Conservation (phyloP, 2,797 vertebrate genomes). For the Cuniculus paca region DNA sequence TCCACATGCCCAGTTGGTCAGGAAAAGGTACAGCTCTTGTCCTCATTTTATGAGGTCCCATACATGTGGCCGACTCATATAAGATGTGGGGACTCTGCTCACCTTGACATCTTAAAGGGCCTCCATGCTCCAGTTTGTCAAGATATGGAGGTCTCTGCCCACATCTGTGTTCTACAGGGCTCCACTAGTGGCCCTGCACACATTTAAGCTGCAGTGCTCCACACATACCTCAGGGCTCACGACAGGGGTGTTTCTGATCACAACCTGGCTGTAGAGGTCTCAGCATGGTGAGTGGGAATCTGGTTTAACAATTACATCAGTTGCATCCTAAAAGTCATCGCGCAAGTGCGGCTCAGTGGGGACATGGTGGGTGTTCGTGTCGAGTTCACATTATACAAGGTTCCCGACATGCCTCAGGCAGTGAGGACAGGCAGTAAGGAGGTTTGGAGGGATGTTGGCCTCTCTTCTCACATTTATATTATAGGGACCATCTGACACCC, state of each 20-base stretch:
- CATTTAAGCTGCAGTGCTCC: neutral
- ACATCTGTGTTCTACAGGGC: neutral
- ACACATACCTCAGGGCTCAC: neutral
- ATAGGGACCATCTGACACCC: no score
- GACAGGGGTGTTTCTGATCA: neutral
- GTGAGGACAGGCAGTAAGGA: no score
- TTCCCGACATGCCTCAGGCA: neutral
- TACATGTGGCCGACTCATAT: no score
- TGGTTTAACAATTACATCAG: neutral
- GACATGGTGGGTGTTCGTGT: neutral
- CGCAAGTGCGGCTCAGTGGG: neutral
- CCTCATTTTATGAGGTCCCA: no score
- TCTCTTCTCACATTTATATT: no score
- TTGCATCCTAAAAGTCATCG: neutral
- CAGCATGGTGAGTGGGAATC: neutral
- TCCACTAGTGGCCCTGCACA: neutral
- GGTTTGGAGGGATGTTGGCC: no score
- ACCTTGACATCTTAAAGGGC: neutral
- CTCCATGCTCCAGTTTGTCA: neutral
- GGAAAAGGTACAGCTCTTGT: neutral
- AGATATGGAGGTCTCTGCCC: neutral
- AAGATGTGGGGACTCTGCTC: neutral
- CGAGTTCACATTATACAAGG: neutral
- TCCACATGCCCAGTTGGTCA: neutral
- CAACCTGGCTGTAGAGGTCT: neutral